Base-by-base conservation (phyloP, 2,888 invertebrate species). In the Limenitis camilla region DNA sequence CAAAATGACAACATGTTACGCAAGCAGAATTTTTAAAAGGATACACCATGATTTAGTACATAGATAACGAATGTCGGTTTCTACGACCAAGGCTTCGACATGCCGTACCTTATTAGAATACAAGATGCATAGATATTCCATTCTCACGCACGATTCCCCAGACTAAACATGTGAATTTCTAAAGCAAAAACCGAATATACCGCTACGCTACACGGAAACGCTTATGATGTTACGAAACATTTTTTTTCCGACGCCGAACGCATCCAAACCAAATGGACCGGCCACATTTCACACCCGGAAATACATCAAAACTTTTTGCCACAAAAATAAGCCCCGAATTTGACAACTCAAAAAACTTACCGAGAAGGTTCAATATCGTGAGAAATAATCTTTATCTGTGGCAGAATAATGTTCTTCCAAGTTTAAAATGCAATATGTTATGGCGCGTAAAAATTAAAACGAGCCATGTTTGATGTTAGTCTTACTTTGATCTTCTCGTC, bases 271-370 rank as follows among this genome's bases (percentile, higher is more conserved):
- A 76, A 83, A 81, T 77, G 79, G 71, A 71, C 65, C 72, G 65
- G 70, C 74, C 81, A 80, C 78, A 83, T 81, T 83, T 84, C 76
- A 83, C 81, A 80, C 80, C 81, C 79, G 84, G 80, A 81, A 84
- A 83, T 67, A 73, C 69, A 71, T 74, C 71, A 57, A 68, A 71
- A 69, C 65, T 78, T 80, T 82, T 82, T 78, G 50, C 47, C 40
- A 46, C 28, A 38, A 36, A 49, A 47, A 40, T 32, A 44, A 8
- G 29, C 11, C n/a, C n/a, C 9, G 52, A 48, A 49, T 53, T 48
- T 52, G 40, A 33, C 49, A 49, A 44, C 49, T 50, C 49, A 49
- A 52, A 55, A 47, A 47, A 43, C 58, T 38, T 27, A 30, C 45
- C 38, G 29, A 40, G 47, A 58, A 58, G 48, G 49, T 55, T 39